Conservation (phyloP, 2,113 vertebrate species). For the Delphinapterus leucas region DNA sequence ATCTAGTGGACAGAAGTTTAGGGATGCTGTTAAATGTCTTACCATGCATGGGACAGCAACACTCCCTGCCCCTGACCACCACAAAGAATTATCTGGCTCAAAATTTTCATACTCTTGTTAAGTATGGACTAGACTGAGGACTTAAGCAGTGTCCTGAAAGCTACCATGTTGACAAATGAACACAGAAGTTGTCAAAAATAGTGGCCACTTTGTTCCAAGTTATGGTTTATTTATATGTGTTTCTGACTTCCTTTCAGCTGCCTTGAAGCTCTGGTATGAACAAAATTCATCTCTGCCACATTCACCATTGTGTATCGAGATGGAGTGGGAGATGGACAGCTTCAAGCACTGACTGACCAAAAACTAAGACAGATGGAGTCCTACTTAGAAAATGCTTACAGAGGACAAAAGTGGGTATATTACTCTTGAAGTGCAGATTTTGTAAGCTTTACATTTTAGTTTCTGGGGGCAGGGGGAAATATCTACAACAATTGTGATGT, state of each 20-base stretch:
- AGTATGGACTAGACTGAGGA: background rate
- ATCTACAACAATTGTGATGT: background rate
- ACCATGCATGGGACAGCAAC: too few species aligned
- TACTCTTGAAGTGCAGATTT: background rate
- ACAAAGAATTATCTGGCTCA: background rate
- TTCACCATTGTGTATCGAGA: conserved; percentile 15
- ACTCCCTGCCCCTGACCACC: background rate
- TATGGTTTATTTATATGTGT: background rate
- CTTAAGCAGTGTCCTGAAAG: background rate
- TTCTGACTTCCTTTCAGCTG: conserved; percentile 4
- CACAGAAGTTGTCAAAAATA: background rate
- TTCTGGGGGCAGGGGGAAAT: background rate
- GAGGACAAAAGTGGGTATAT: background rate
- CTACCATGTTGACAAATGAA: background rate
- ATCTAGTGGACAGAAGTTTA: background rate
- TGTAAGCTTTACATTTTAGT: background rate
- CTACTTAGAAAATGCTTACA: background rate
- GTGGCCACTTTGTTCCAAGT: background rate
- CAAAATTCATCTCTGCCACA: background rate
- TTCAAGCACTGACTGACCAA: background rate
- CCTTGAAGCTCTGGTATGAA: background rate
- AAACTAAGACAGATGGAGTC: background rate
- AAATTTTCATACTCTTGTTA: background rate
- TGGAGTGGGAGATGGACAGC: conserved; percentile 39
- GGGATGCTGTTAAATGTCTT: background rate